A percentile compares a stretch with the other conserved stretches of the same genome.
Evolutionary conservation across 2,888 invertebrate genomes (phyloP).

Genomic region (Trichogramma evanescens): DNA sequence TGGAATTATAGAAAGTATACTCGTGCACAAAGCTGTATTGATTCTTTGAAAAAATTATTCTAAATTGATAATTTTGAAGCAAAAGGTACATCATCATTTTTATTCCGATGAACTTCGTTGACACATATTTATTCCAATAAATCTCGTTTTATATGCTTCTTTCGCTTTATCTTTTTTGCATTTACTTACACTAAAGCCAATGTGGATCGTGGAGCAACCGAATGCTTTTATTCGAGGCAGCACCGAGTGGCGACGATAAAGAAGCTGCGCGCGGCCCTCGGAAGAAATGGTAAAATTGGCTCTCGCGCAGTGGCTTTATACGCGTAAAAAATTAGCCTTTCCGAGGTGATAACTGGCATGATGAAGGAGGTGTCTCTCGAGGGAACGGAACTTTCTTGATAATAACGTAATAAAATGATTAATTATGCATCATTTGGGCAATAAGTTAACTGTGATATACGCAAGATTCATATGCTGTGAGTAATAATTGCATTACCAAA

Average conservation of each 20-base stretch:
- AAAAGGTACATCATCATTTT: too few relatives aligned
- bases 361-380: constrained; percentile 16
- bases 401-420: constrained; percentile 18
- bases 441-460: too few relatives aligned
- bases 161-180: not conserved
- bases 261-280: not conserved
- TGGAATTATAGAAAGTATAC: too few relatives aligned
- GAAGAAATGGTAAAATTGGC: constrained; percentile 6
- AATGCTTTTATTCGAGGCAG: constrained; percentile 11
- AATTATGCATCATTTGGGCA: constrained; percentile 3
- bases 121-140: too few relatives aligned
- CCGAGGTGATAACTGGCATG: constrained; percentile 16
- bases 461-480: too few relatives aligned
- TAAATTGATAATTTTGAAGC: too few relatives aligned
- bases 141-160: too few relatives aligned
- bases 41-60: too few relatives aligned
- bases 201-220: not conserved
- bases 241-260: not conserved
- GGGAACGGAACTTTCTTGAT: constrained; percentile 10
- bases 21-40: too few relatives aligned
- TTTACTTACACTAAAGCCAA: too few relatives aligned
- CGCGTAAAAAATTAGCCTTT: constrained; percentile 19
- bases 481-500: too few relatives aligned
- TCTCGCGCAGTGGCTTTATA: not conserved
- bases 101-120: too few relatives aligned